Evolutionary conservation across 2,797 vertebrate genomes (phyloP).

Genomic region (Distichodus sexfasciatus): DNA sequence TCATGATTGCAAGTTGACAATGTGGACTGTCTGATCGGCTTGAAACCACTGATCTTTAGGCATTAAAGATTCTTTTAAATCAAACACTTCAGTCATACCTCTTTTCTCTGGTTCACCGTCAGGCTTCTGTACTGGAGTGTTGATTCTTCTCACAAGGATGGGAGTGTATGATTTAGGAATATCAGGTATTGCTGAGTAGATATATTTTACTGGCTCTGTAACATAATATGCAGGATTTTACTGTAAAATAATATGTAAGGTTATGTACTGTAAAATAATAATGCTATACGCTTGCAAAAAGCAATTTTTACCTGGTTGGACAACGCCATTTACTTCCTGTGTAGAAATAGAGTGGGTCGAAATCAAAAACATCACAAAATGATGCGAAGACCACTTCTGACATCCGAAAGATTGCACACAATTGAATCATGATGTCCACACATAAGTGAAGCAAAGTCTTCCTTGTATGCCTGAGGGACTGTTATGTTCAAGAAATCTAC

Average conservation of each 20-base stretch:
- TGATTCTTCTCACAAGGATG: conserved; percentile 64
- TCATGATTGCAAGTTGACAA: too few relatives aligned
- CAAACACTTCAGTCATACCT: conserved; percentile 80
- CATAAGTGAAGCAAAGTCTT: not conserved
- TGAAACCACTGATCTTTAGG: too few relatives aligned
- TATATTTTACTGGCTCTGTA: conserved; percentile 76
- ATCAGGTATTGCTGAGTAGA: conserved; percentile 76
- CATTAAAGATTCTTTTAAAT: too few relatives aligned
- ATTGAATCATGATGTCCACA: conserved; percentile 10
- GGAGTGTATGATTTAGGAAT: conserved; percentile 73
- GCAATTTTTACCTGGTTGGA: conserved; percentile 77
- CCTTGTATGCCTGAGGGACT: not conserved
- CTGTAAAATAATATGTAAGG: not conserved
- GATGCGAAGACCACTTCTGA: conserved; percentile 22
- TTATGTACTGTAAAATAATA: not conserved
- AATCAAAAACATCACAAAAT: conserved; percentile 55
- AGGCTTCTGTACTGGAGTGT: conserved; percentile 43
- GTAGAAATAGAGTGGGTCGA: conserved; percentile 65
- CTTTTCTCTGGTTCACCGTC: conserved; percentile 77
- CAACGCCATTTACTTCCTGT: conserved; percentile 83
- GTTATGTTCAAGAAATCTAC: not conserved
- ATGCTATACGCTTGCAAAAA: conserved; percentile 4
- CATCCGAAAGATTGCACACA: conserved; percentile 16
- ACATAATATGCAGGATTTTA: conserved; percentile 45
- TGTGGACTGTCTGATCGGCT: too few relatives aligned